These are phyloP conservation scores for Doris montereyensis DNA, from an alignment of 2,888 invertebrate species.

Conservation along the genomic window DNA sequence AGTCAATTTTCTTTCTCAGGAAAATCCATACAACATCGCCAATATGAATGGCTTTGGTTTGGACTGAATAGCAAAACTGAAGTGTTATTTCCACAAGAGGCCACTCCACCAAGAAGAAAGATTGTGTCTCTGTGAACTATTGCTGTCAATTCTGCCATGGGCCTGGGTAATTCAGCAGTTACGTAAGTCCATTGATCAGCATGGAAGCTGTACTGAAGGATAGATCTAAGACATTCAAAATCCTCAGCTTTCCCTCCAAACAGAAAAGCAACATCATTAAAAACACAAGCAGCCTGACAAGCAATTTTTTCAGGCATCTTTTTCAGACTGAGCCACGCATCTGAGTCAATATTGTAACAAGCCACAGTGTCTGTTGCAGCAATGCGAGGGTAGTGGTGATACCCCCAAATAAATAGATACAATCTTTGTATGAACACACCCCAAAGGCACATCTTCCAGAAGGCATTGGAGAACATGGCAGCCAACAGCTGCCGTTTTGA, in stretches of 20 bases:
- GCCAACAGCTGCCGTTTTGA: conserved; percentile 54
- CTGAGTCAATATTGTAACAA: conserved; percentile 51
- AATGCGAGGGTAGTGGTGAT: conserved; percentile 52
- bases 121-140: conserved; percentile 80
- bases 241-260: conserved; percentile 60
- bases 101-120: conserved; percentile 88
- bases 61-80: conserved; percentile 89
- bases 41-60: conserved; percentile 82
- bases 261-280: conserved; percentile 54
- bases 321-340: conserved; percentile 54
- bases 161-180: conserved; percentile 51
- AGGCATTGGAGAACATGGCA: conserved; percentile 50
- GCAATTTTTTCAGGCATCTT: conserved; percentile 58
- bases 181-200: conserved; percentile 55
- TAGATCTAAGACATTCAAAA: conserved; percentile 52
- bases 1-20: conserved; percentile 60
- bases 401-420: conserved; percentile 51
- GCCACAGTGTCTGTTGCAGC: conserved; percentile 54
- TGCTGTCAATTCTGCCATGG: conserved; percentile 81
- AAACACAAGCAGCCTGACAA: conserved; percentile 52
- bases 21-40: conserved; percentile 72
- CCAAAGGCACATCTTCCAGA: conserved; percentile 57
- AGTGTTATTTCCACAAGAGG: conserved; percentile 90
- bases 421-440: conserved; percentile 44
- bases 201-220: conserved; percentile 54